Conservation (phyloP, 2,113 vertebrate species). For the Theristicus caerulescens region DNA sequence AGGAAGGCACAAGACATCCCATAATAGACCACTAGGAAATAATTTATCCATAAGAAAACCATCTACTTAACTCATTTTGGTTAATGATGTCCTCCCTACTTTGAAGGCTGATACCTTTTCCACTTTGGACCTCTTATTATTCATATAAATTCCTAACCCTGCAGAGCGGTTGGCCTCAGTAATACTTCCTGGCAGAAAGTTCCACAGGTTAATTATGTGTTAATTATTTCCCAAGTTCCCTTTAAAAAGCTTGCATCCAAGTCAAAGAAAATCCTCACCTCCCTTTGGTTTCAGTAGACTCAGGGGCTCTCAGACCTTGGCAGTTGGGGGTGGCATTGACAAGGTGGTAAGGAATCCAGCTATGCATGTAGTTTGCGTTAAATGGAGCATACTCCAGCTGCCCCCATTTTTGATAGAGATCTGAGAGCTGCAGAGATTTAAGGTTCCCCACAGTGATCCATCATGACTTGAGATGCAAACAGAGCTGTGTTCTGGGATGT, state of each 20-base stretch:
- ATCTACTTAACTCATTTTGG: neutral
- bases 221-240: slow-evolving; percentile 68
- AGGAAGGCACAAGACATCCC: neutral
- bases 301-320: slow-evolving; percentile 39
- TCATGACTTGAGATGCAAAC: neutral
- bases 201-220: slow-evolving; percentile 67
- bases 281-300: slow-evolving; percentile 38
- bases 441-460: slow-evolving; percentile 46
- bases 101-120: slow-evolving; percentile 52
- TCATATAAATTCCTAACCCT: slow-evolving; percentile 56
- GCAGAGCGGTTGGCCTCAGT: slow-evolving; percentile 28
- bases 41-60: slow-evolving; percentile 18
- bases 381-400: slow-evolving; percentile 34
- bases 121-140: slow-evolving; percentile 37
- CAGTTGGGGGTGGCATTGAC: slow-evolving; percentile 52
- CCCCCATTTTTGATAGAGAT: slow-evolving; percentile 27
- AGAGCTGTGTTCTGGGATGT: slow-evolving; percentile 31
- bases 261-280: slow-evolving; percentile 46
- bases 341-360: slow-evolving; percentile 46
- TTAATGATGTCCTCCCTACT: slow-evolving; percentile 32
- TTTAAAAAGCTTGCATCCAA: slow-evolving; percentile 52
- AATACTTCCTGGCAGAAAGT: slow-evolving; percentile 64
- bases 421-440: slow-evolving; percentile 24
- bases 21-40: neutral
- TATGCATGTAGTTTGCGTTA: slow-evolving; percentile 1